These are phyloP conservation scores for Ceratina australensis DNA, from an alignment of 1,140 invertebrate species.

Conservation along the genomic window DNA sequence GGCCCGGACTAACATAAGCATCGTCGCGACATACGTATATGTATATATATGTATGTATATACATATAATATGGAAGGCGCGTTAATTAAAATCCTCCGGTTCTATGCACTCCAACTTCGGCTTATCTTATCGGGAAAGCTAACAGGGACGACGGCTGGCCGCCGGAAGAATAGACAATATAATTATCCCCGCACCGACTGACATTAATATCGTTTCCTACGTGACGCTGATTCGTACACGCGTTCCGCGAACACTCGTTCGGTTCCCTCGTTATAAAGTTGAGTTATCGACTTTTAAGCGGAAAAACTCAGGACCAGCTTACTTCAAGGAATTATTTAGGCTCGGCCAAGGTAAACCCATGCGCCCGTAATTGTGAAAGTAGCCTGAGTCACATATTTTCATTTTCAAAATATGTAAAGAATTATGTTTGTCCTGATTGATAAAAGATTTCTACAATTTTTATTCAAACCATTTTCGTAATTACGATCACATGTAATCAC, in stretches of 20 bases:
- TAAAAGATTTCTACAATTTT: too few relatives aligned
- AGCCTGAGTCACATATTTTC: too few relatives aligned
- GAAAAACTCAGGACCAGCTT: neutral
- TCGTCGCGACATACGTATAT: slow-evolving; percentile 13
- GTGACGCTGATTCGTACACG: slow-evolving; percentile 38
- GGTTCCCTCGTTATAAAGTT: neutral
- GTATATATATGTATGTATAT: too few relatives aligned
- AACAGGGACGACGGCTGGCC: slow-evolving; percentile 30
- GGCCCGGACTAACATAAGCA: slow-evolving; percentile 26
- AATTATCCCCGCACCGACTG: slow-evolving; percentile 35
- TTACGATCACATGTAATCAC: too few relatives aligned
- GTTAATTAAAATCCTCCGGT: slow-evolving; percentile 50
- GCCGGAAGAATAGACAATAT: slow-evolving; percentile 49
- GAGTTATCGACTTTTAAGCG: neutral
- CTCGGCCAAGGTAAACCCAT: too few relatives aligned
- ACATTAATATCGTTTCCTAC: slow-evolving; percentile 35
- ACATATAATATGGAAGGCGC: slow-evolving; percentile 36
- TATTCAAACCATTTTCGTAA: too few relatives aligned
- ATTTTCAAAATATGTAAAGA: too few relatives aligned
- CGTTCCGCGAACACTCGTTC: too few relatives aligned
- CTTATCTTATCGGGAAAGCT: slow-evolving; percentile 49
- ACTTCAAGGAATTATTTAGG: too few relatives aligned
- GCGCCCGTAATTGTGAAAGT: too few relatives aligned
- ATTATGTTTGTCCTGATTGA: too few relatives aligned
- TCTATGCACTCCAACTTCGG: slow-evolving; percentile 45